A percentile compares a stretch with the other conserved stretches of the same genome.
These are phyloP conservation scores for Iselma pallidipennis DNA, from an alignment of 2,888 invertebrate genomes.

Conservation along the genomic window DNA sequence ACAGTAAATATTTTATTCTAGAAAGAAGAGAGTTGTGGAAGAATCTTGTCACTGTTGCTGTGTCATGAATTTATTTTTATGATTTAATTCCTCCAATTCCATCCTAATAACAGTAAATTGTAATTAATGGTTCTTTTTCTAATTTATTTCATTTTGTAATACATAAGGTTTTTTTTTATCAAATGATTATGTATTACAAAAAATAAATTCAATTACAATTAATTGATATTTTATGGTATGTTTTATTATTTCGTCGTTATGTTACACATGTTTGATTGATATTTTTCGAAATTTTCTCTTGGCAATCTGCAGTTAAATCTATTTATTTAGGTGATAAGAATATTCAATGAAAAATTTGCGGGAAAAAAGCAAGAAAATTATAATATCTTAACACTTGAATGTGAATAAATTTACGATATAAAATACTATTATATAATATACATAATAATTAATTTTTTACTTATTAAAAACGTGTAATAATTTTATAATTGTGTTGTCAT, in stretches of 20 bases:
- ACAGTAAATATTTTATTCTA: slow-evolving; percentile 62
- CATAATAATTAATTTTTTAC: slow-evolving; percentile 29
- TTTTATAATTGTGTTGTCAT: slow-evolving; percentile 28
- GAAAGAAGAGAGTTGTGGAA: slow-evolving; percentile 8
- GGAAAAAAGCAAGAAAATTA: slow-evolving; percentile 10
- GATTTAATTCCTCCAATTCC: slow-evolving; percentile 39
- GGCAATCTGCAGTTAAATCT: slow-evolving; percentile 21
- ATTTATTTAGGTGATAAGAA: slow-evolving; percentile 21
- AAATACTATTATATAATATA: no score
- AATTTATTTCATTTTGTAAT: slow-evolving; percentile 36
- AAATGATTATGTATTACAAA: slow-evolving; percentile 32
- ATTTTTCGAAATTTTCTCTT: slow-evolving; percentile 5
- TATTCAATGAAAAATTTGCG: slow-evolving; percentile 14
- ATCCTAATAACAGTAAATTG: slow-evolving; percentile 33
- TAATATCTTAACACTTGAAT: slow-evolving; percentile 14
- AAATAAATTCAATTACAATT: slow-evolving; percentile 32
- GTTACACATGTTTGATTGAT: no score
- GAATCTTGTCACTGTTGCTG: slow-evolving; percentile 11
- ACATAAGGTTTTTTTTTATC: slow-evolving; percentile 31
- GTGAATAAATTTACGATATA: slow-evolving; percentile 25
- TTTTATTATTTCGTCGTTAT: slow-evolving; percentile 31
- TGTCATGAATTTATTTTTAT: slow-evolving; percentile 34
- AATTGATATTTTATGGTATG: slow-evolving; percentile 33
- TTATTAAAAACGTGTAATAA: slow-evolving; percentile 20
- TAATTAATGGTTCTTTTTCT: slow-evolving; percentile 26